Conservation (phyloP, 2,113 vertebrate species). For the Brachypteracias leptosomus region DNA sequence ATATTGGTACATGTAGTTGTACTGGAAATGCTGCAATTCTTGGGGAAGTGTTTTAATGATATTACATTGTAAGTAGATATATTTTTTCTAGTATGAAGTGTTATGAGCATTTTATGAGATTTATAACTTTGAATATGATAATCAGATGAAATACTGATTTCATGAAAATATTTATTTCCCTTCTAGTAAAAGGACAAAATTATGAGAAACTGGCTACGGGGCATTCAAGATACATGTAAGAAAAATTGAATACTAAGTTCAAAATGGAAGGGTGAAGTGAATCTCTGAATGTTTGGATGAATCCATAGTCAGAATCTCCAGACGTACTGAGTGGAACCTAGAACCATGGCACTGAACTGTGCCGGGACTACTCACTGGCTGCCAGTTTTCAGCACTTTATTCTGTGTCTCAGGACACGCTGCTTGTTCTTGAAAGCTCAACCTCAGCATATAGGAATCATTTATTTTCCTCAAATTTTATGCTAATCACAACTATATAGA, state of each 20-base stretch:
- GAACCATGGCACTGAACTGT: background rate
- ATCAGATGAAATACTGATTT: background rate
- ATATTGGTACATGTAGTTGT: background rate
- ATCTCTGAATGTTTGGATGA: background rate
- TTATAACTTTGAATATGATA: background rate
- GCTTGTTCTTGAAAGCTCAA: background rate
- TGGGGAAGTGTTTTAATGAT: background rate
- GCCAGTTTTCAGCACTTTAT: background rate
- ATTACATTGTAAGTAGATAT: background rate
- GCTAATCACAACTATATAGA: background rate
- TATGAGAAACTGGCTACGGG: background rate
- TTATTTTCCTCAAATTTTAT: background rate
- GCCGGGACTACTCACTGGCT: background rate
- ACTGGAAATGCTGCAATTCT: background rate
- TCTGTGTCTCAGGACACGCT: fast-evolving
- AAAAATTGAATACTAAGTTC: background rate
- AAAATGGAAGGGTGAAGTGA: background rate
- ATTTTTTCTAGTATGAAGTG: background rate
- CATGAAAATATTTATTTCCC: background rate
- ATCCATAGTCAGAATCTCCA: background rate
- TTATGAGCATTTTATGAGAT: background rate
- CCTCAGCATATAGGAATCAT: background rate
- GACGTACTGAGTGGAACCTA: fast-evolving
- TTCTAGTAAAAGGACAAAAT: background rate
- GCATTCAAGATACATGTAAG: background rate